Evolutionary conservation across 1,140 invertebrate genomes (phyloP), one percentile per base, ranked within the genome.

Genomic region (Lasioglossum baleicum): DNA sequence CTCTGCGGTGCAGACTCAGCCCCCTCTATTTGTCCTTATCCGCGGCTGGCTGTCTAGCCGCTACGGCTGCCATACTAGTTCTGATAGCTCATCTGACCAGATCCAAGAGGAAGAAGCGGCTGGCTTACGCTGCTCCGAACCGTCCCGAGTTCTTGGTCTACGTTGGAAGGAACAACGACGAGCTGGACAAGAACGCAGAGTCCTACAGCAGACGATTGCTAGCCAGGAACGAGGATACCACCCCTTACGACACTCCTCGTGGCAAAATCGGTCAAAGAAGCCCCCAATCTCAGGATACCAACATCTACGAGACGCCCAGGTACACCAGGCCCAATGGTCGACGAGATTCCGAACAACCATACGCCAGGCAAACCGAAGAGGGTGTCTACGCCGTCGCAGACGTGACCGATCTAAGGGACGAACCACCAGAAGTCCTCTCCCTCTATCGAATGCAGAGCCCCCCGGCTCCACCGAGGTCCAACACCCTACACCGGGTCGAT

Each of bases 111-210:
- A 89, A 89, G 85, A 93, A 92, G 75, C 83, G 90, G 1, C 83
- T 90, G 15, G 80, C 90, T 0, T 93, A 92, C 78, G 75, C 90
- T 6, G 86, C 91, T 0, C 90, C 91, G 0, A 92, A 89, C n/a
- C 83, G 92, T 2, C 92, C 92, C 0, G 92, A 93, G 42, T 85
- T 93, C 1, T 86, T 93, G 26, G 92, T 93, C 48, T 93, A 93
- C 87, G 91, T 93, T 0, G 92, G 91, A 0, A 78, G 89, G 11
- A 80, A 87, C 20, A 85, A 87, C 79, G 88, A 90, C 69, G 89
- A 89, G 66, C 63, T 91, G 31, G 90, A 90, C 76, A 92, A 93
- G 67, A 91, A 89, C 73, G 83, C 84, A 10, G 91, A 90, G 65
- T 90, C 89, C 31, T 92, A 92, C 81, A 91, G 89, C 51, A 83